These are phyloP conservation scores for Gobius niger DNA, from an alignment of 2,113 vertebrate genomes.

Conservation along the genomic window DNA sequence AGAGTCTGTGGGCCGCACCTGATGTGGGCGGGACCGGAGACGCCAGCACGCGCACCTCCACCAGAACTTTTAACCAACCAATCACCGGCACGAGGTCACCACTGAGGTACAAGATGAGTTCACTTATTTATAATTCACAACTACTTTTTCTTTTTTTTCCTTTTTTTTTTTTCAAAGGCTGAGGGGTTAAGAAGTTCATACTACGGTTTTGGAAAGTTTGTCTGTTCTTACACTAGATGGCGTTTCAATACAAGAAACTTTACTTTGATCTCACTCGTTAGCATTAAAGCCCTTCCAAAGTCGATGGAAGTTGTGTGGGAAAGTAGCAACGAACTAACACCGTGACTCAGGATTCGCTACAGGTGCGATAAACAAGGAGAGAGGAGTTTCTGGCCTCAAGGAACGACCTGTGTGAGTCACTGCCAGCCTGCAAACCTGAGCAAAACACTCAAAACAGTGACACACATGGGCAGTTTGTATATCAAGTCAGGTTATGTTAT, in stretches of 20 bases:
- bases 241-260: neutral
- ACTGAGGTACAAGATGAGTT: no score
- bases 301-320: neutral
- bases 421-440: neutral
- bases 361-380: neutral
- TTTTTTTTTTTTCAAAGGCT: no score
- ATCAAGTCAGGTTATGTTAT: neutral
- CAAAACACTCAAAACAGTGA: neutral
- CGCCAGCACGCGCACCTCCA: neutral
- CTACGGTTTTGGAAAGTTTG: neutral
- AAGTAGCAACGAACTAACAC: no score
- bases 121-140: no score
- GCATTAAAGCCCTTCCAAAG: neutral
- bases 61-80: neutral
- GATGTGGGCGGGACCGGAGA: neutral
- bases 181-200: neutral
- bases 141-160: no score
- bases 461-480: neutral
- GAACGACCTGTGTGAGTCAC: neutral
- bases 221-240: neutral
- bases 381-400: neutral
- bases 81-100: neutral
- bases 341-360: no score
- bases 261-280: neutral
- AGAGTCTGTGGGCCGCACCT: slow-evolving; percentile 5